phyloP scores from a whole-genome alignment of 2,888 invertebrate genomes.

The Steinernema hermaphroditum region DNA sequence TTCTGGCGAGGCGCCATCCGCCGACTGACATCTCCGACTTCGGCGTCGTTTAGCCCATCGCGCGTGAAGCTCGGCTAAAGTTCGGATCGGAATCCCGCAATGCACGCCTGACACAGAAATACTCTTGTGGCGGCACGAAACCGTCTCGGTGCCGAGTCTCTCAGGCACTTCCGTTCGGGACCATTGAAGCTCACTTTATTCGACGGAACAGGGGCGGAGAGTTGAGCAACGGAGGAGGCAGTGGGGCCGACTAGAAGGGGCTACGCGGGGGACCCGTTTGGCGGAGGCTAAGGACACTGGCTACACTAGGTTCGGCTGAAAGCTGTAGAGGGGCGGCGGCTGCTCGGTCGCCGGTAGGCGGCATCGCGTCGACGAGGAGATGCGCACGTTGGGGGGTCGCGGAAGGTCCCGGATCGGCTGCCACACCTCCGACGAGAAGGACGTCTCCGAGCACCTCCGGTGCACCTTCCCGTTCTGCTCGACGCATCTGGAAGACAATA shows the following conservation, averaged over 20 bases:
- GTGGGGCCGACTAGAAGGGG: neutral
- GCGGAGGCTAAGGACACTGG: neutral
- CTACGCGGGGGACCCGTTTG: neutral
- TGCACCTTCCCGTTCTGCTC: constrained; percentile 18
- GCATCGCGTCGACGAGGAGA: neutral
- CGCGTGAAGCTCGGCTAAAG: no score
- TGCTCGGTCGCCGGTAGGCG: neutral
- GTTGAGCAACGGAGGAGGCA: no score
- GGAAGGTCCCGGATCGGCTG: constrained; percentile 18
- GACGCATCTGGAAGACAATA: neutral
- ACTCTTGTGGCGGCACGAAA: no score
- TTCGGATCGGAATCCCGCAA: no score
- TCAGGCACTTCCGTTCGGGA: no score
- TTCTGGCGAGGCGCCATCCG: neutral
- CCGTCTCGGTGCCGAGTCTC: no score
- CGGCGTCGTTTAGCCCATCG: neutral
- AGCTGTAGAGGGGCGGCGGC: constrained; percentile 6
- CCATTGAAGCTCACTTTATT: no score
- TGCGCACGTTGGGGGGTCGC: constrained; percentile 5
- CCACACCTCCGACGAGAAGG: constrained; percentile 18
- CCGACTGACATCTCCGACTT: neutral
- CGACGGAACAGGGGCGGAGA: no score
- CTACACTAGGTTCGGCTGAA: constrained; percentile 15
- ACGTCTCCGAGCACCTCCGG: neutral
- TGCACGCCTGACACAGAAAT: no score